Evolutionary conservation across 1,140 invertebrate genomes (phyloP).

Genomic region (Hyphantria cunea): DNA sequence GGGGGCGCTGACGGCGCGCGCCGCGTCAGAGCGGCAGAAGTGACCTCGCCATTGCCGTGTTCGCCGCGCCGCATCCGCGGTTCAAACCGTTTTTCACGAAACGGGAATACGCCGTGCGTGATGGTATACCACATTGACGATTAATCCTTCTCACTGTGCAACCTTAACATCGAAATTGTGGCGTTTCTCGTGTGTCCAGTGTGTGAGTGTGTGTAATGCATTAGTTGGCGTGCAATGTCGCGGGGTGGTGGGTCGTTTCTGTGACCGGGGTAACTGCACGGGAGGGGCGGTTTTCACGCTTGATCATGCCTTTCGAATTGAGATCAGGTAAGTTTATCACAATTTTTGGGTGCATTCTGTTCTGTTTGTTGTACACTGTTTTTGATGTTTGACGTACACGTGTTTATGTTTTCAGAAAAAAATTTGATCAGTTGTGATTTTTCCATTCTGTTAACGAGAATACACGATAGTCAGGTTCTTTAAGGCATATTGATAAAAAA

Average conservation of each 20-base stretch:
- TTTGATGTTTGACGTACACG: conserved; percentile 11
- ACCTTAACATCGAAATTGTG: conserved; percentile 39
- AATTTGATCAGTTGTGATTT: no score
- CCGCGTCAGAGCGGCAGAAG: conserved; percentile 66
- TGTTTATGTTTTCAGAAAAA: conserved; percentile 6
- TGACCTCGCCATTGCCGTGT: conserved; percentile 56
- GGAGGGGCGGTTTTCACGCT: conserved; percentile 67
- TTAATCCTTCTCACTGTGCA: conserved; percentile 36
- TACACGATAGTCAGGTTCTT: no score
- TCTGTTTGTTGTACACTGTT: conserved; percentile 1
- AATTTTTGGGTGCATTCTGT: conserved; percentile 19
- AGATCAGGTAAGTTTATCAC: conserved; percentile 72
- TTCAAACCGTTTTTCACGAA: conserved; percentile 54
- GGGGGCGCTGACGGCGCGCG: conserved; percentile 71
- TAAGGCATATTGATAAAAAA: no score
- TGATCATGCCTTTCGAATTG: conserved; percentile 74
- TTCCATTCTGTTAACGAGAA: no score
- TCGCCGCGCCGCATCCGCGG: conserved; percentile 56
- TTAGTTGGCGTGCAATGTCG: conserved; percentile 53
- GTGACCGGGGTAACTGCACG: conserved; percentile 54
- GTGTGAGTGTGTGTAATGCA: conserved; percentile 54
- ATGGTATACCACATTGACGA: conserved; percentile 56
- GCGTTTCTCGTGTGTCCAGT: conserved; percentile 35
- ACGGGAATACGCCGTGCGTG: conserved; percentile 49
- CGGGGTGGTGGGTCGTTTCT: conserved; percentile 49